These are phyloP conservation scores for Triplophysa siluroides DNA, from an alignment of 2,113 vertebrate genomes.

Conservation along the genomic window DNA sequence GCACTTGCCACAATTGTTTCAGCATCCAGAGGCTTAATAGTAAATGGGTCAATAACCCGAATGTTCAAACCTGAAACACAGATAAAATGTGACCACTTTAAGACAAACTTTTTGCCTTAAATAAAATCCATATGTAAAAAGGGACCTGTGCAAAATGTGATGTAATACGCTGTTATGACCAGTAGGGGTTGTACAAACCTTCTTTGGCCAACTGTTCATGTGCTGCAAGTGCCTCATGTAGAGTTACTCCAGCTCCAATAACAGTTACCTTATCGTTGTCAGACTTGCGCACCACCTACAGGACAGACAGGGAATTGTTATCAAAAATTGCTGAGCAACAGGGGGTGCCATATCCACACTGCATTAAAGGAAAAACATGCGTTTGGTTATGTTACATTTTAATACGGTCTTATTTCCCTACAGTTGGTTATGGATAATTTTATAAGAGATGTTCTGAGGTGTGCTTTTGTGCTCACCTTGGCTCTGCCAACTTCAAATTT, in stretches of 20 bases:
- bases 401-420: background rate
- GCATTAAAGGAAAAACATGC: background rate
- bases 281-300: conserved; percentile 79
- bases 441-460: background rate
- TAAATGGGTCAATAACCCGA: conserved; percentile 84
- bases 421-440: background rate
- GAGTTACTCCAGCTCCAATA: conserved; percentile 82
- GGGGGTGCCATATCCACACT: background rate
- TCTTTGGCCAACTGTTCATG: conserved; percentile 76
- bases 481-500: conserved; percentile 82
- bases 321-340: background rate
- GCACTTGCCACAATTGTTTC: conserved; percentile 78
- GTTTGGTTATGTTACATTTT: background rate
- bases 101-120: too few relatives aligned
- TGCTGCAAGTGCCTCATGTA: conserved; percentile 84
- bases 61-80: conserved; percentile 73
- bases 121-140: too few relatives aligned
- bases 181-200: conserved; percentile 67
- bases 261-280: conserved; percentile 77
- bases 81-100: background rate
- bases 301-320: conserved; percentile 7
- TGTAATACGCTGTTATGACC: background rate
- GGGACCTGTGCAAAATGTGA: too few relatives aligned
- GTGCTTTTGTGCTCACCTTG: conserved; percentile 69
- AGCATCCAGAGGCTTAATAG: conserved; percentile 86